Evolutionary conservation across 2,797 vertebrate species (phyloP).

Genomic region (Sarcophilus harrisii): DNA sequence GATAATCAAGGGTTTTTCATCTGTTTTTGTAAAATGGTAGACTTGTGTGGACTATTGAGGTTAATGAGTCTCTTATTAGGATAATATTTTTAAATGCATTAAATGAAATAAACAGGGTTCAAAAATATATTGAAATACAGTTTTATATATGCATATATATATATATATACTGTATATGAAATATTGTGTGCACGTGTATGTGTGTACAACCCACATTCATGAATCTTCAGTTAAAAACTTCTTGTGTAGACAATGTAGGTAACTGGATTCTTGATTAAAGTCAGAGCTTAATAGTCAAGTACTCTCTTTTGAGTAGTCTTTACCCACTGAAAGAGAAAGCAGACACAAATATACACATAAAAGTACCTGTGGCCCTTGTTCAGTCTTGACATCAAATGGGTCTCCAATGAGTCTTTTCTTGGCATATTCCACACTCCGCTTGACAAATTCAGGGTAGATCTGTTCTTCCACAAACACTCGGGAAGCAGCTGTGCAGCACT

Average conservation of each 20-base stretch:
- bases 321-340: neutral
- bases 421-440: constrained; percentile 90
- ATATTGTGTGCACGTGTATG: no score
- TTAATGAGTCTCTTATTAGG: neutral
- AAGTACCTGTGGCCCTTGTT: constrained; percentile 95
- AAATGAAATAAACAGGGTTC: neutral
- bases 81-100: neutral
- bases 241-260: neutral
- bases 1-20: neutral
- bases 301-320: neutral
- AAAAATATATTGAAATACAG: neutral
- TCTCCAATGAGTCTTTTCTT: constrained; percentile 91
- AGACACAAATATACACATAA: constrained; percentile 30
- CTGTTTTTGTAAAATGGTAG: neutral
- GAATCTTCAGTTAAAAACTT: neutral
- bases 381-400: constrained; percentile 92
- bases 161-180: neutral
- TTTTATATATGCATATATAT: neutral
- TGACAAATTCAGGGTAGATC: constrained; percentile 94
- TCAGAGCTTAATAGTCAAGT: neutral
- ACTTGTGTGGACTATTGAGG: neutral
- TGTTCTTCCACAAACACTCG: constrained; percentile 94
- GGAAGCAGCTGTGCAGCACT: constrained; percentile 96
- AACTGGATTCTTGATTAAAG: neutral
- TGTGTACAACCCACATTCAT: neutral